A percentile compares a stretch with the other conserved stretches of the same genome.
These are phyloP conservation scores for Chloroclysta siterata DNA, from an alignment of 2,888 invertebrate genomes.

Conservation along the genomic window DNA sequence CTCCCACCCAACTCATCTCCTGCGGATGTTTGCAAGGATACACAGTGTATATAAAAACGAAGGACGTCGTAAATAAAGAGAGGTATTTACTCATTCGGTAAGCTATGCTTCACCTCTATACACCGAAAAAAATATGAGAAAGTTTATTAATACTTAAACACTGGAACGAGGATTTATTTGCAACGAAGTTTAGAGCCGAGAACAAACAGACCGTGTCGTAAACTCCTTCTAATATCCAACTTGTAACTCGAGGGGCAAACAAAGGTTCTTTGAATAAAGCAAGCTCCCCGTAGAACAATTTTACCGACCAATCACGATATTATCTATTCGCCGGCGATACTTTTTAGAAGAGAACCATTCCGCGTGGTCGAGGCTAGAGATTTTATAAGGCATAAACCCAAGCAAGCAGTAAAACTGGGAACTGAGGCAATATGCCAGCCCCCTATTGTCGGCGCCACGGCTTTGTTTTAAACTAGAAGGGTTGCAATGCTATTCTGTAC, in stretches of 20 bases:
- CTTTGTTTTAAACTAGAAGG: slow-evolving; percentile 75
- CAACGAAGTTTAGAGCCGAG: slow-evolving; percentile 44
- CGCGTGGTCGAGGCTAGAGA: slow-evolving; percentile 65
- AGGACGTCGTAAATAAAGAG: slow-evolving; percentile 46
- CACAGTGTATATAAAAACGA: slow-evolving; percentile 47
- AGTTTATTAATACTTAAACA: slow-evolving; percentile 38
- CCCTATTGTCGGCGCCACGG: slow-evolving; percentile 67
- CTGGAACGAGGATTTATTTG: slow-evolving; percentile 39
- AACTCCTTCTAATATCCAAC: slow-evolving; percentile 48
- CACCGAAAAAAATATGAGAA: slow-evolving; percentile 31
- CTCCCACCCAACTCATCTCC: slow-evolving; percentile 70
- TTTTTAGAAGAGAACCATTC: slow-evolving; percentile 63
- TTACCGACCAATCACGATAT: slow-evolving; percentile 65
- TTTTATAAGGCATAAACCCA: slow-evolving; percentile 80
- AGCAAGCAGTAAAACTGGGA: slow-evolving; percentile 74
- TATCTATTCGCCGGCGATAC: slow-evolving; percentile 63
- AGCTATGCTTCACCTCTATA: slow-evolving; percentile 22
- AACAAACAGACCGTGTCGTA: slow-evolving; percentile 48
- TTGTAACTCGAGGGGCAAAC: slow-evolving; percentile 47
- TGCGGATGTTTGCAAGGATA: slow-evolving; percentile 65
- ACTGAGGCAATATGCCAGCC: slow-evolving; percentile 77
- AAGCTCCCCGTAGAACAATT: slow-evolving; percentile 54
- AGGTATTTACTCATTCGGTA: slow-evolving; percentile 41
- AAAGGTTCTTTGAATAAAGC: slow-evolving; percentile 49
- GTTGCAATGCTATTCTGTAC: slow-evolving; percentile 56